A percentile compares a stretch with the other conserved stretches of the same genome.
phyloP scores from a whole-genome alignment of 1,140 invertebrate genomes.

The Acyrthosiphon pisum region DNA sequence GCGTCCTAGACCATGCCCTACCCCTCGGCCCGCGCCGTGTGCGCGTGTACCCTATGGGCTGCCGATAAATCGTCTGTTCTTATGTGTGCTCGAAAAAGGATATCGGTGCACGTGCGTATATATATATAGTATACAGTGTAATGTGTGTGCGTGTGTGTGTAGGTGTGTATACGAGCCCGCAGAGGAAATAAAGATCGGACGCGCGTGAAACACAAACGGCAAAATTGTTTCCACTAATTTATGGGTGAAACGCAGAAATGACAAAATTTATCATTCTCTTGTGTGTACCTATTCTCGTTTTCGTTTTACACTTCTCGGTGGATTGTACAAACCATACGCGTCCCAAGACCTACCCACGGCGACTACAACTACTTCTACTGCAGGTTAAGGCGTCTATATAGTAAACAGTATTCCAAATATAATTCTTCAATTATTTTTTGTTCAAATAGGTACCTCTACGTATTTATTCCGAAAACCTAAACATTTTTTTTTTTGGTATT shows the following conservation, averaged over 20 bases:
- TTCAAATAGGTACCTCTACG: not conserved
- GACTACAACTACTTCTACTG: too few species aligned
- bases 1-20: not conserved
- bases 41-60: too few species aligned
- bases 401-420: not conserved
- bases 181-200: not conserved
- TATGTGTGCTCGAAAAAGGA: not conserved
- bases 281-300: constrained; percentile 32
- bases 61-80: constrained; percentile 6
- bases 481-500: not conserved
- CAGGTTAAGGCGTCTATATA: not conserved
- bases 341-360: not conserved
- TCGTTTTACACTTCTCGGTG: not conserved
- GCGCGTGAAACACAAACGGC: not conserved
- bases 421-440: not conserved
- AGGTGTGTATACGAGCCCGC: not conserved
- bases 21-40: not conserved
- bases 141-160: not conserved
- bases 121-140: not conserved
- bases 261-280: constrained; percentile 44
- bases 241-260: constrained; percentile 7
- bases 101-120: not conserved
- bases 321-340: not conserved
- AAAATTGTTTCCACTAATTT: constrained; percentile 32
- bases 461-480: not conserved